Base-by-base conservation (phyloP, 1,140 invertebrate genomes). In the Diorhabda sublineata region DNA sequence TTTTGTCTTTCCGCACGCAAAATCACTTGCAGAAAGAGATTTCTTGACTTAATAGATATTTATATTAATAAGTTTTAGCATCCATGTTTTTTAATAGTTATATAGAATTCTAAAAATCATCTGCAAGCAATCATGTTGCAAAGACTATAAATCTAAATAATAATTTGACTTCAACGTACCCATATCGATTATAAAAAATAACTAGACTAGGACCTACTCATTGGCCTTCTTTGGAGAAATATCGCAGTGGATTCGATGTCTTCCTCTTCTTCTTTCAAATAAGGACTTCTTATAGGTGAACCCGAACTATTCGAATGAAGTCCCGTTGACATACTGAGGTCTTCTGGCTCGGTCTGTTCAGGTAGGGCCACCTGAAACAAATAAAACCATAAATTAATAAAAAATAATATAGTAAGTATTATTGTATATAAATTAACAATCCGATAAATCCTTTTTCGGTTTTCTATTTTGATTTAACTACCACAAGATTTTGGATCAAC, bases 281-380 rank as follows among this genome's bases (percentile, higher is more conserved):
- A 75, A 2, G 76, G 78, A 56, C 76, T 78, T 64, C 73, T 64
- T 60, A 76, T 58, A 7, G 80, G 78, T 0, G 78, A 81, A 58
- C 77, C 78, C 2, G 71, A 72, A 11, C 75, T 75, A 57, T 78
- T 75, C 60, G 77, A 78, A 71, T 76, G 74, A 63, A 80, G 56
- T 6, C 80, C 80, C 3, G 80, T 81, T 58, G 73, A 80, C 85
- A 92, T 89, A 5, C 89, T 91, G 41, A 95, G 82, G 78, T 96
- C 93, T 79, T 96, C 93, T 0, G 94, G 94, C 79, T 95, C 93
- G 0, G 92, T 95, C 81, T 96, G 93, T 79, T 93, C 92, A 0
- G 92, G 91, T 3, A 89, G 75, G 58, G 84, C 76, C 3, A 83
- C 78, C 47, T 52, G 47, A n/a, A 52, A 52, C 47, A 52, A 52